phyloP scores from a whole-genome alignment of 2,888 invertebrate genomes.

The Coelinius sp. region DNA sequence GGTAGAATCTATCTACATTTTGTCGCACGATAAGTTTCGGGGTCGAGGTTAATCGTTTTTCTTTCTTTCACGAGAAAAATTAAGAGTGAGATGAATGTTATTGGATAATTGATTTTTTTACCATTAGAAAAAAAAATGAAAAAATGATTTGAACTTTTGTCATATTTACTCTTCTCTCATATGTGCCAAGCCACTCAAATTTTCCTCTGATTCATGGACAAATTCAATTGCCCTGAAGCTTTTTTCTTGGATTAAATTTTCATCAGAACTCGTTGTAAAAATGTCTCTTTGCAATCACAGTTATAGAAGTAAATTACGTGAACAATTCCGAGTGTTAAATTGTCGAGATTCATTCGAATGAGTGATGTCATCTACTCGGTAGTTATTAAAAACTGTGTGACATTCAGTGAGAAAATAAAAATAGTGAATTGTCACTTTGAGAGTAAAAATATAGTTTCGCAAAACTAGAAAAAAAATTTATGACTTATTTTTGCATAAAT shows the following conservation, averaged over 20 bases:
- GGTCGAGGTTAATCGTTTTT: conserved; percentile 11
- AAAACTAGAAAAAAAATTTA: too few species aligned
- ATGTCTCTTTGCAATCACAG: not conserved
- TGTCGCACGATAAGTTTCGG: not conserved
- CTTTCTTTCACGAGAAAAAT: not conserved
- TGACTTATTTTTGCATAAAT: too few species aligned
- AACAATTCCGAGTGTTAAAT: not conserved
- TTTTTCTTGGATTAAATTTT: not conserved
- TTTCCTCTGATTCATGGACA: not conserved
- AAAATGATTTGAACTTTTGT: too few species aligned
- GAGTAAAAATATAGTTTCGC: too few species aligned
- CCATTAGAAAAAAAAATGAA: too few species aligned
- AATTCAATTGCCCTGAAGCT: not conserved
- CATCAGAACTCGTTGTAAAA: not conserved
- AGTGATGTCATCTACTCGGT: not conserved
- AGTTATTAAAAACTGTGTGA: not conserved
- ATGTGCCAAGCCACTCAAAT: too few species aligned
- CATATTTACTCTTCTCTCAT: too few species aligned
- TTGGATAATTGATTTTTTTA: not conserved
- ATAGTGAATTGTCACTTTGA: not conserved
- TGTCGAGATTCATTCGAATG: not conserved
- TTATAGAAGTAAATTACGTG: not conserved
- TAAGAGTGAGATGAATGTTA: too few species aligned
- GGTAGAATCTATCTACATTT: conserved; percentile 3
- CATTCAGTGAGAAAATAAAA: not conserved